Conservation (phyloP, 2,888 invertebrate species). For the Neoascia interrupta region DNA sequence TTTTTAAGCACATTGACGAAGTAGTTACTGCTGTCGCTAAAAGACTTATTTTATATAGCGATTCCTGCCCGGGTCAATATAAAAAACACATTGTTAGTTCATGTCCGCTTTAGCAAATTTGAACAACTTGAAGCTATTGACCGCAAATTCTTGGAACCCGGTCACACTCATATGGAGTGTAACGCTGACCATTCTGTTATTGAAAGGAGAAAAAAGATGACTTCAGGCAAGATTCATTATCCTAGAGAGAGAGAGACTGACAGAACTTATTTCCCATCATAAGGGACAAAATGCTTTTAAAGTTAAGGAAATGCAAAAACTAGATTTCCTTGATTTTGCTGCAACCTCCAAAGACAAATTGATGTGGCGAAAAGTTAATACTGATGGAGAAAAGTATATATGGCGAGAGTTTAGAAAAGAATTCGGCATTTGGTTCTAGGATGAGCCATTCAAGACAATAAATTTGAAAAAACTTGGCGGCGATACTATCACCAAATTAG, state of each 20-base stretch:
- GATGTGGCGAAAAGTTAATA: constrained; percentile 1
- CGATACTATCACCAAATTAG: too few relatives aligned
- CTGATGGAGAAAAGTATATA: constrained; percentile 5
- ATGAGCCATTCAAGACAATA: too few relatives aligned
- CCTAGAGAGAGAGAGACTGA: too few relatives aligned
- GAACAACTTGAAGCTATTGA: constrained; percentile 23
- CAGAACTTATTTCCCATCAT: neutral
- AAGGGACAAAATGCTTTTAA: neutral
- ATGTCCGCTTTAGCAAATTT: constrained; percentile 9
- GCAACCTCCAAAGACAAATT: constrained; percentile 1
- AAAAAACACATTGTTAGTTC: constrained; percentile 22
- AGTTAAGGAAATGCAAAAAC: neutral
- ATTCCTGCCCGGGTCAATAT: constrained; percentile 16
- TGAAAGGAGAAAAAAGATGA: neutral
- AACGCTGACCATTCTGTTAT: constrained; percentile 12
- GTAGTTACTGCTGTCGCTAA: constrained; percentile 4
- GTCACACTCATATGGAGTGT: constrained; percentile 34
- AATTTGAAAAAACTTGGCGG: constrained; percentile 4
- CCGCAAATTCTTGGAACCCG: constrained; percentile 22
- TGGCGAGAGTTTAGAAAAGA: constrained; percentile 17
- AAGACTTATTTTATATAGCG: constrained; percentile 5
- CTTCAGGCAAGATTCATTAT: neutral
- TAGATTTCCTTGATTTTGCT: neutral
- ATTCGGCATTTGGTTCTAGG: constrained; percentile 12
- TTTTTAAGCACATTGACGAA: constrained; percentile 5